These are phyloP conservation scores for Stenurella melanura DNA, from an alignment of 2,888 invertebrate species.

Conservation along the genomic window DNA sequence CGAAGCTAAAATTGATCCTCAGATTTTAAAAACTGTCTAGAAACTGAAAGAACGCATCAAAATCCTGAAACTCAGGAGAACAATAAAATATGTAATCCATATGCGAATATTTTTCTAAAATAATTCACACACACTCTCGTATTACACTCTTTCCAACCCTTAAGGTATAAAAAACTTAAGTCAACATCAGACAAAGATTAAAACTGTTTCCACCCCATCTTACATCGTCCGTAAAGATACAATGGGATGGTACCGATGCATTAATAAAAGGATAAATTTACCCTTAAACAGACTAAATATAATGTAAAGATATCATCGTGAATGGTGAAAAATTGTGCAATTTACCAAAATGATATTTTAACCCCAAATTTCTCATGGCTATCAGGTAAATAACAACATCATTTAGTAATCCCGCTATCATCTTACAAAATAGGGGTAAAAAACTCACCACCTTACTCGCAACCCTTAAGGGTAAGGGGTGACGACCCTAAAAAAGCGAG, in stretches of 20 bases:
- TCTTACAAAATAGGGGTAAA: slow-evolving; percentile 67
- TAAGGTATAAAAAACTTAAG: slow-evolving; percentile 51
- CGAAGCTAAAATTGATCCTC: background rate
- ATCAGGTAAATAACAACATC: slow-evolving; percentile 65
- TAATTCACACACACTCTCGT: slow-evolving; percentile 50
- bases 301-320: slow-evolving; percentile 35
- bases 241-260: slow-evolving; percentile 54
- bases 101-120: slow-evolving; percentile 47
- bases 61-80: background rate
- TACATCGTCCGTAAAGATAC: slow-evolving; percentile 55
- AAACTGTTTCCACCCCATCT: slow-evolving; percentile 42
- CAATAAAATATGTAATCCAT: slow-evolving; percentile 8
- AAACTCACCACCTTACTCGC: slow-evolving; percentile 58
- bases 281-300: slow-evolving; percentile 43
- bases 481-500: slow-evolving; percentile 65
- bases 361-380: slow-evolving; percentile 67
- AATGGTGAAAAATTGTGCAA: slow-evolving; percentile 63
- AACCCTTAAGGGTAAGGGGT: slow-evolving; percentile 65
- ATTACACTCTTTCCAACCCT: slow-evolving; percentile 51
- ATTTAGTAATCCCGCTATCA: slow-evolving; percentile 71
- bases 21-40: background rate
- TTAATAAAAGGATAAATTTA: slow-evolving; percentile 52
- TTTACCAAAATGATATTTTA: slow-evolving; percentile 63
- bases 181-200: slow-evolving; percentile 50
- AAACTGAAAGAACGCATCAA: background rate